Evolutionary conservation across 2,888 invertebrate species (phyloP).

Genomic region (Epirrhoe tristata): DNA sequence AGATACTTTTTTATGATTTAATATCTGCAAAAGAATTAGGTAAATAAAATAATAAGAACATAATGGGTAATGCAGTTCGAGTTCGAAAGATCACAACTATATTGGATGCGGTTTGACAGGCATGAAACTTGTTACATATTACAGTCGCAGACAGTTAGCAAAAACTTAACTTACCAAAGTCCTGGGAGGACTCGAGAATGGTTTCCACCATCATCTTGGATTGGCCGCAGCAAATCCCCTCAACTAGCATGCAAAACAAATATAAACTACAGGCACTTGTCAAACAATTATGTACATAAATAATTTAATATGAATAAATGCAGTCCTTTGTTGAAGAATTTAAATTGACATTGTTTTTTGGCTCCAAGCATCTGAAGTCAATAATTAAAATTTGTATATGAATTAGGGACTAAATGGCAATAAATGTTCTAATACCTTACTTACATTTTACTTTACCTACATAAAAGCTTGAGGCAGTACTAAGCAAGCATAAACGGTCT

Average conservation of each 20-base stretch:
- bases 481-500: not conserved
- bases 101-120: not conserved
- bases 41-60: too few relatives aligned
- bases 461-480: not conserved
- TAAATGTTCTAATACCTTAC: not conserved
- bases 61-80: not conserved
- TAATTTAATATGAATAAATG: not conserved
- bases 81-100: too few relatives aligned
- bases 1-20: too few relatives aligned
- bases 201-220: constrained; percentile 83
- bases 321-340: not conserved
- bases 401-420: not conserved
- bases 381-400: too few relatives aligned
- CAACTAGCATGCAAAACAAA: constrained; percentile 63
- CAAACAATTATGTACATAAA: constrained; percentile 1
- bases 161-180: constrained; percentile 74
- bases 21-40: too few relatives aligned
- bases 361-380: too few relatives aligned
- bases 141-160: not conserved
- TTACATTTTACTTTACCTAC: too few relatives aligned
- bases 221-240: constrained; percentile 56
- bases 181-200: constrained; percentile 79
- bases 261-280: constrained; percentile 41
- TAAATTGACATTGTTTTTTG: too few relatives aligned
- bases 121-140: not conserved